phyloP scores from a whole-genome alignment of 2,888 invertebrate species.

The Drosophila flavopinicola region DNA sequence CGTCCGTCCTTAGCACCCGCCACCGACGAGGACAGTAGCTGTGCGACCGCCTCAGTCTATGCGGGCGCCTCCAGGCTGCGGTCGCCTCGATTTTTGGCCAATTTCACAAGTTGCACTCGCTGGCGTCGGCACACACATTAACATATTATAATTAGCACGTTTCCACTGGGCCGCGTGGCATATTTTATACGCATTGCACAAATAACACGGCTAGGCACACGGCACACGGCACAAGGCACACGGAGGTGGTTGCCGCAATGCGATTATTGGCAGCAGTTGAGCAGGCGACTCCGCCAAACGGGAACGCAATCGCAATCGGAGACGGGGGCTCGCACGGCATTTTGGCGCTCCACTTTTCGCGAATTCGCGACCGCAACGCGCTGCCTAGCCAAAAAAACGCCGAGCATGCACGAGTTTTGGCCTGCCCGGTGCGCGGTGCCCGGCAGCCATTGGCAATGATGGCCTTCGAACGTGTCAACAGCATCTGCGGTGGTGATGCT shows the following conservation, averaged over 20 bases:
- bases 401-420: constrained; percentile 47
- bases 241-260: constrained; percentile 47
- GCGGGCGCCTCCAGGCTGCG: constrained; percentile 40
- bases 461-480: constrained; percentile 79
- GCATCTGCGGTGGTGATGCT: constrained; percentile 67
- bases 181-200: constrained; percentile 66
- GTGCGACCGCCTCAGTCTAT: constrained; percentile 19
- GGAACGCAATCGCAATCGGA: constrained; percentile 3
- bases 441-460: constrained; percentile 56
- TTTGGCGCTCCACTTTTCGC: constrained; percentile 57
- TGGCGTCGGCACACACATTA: constrained; percentile 44
- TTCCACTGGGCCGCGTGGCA: constrained; percentile 49
- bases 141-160: constrained; percentile 72
- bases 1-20: background rate
- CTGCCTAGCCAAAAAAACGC: constrained; percentile 60
- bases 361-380: constrained; percentile 60
- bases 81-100: constrained; percentile 62
- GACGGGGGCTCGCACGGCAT: constrained; percentile 36
- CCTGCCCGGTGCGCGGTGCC: constrained; percentile 27
- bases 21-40: background rate
- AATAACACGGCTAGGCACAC: constrained; percentile 27
- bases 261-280: constrained; percentile 56
- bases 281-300: constrained; percentile 27
- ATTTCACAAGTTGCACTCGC: constrained; percentile 64
- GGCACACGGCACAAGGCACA: constrained; percentile 1